These are phyloP conservation scores for Cryptoprocta ferox DNA, from an alignment of 2,797 vertebrate species.

Conservation along the genomic window DNA sequence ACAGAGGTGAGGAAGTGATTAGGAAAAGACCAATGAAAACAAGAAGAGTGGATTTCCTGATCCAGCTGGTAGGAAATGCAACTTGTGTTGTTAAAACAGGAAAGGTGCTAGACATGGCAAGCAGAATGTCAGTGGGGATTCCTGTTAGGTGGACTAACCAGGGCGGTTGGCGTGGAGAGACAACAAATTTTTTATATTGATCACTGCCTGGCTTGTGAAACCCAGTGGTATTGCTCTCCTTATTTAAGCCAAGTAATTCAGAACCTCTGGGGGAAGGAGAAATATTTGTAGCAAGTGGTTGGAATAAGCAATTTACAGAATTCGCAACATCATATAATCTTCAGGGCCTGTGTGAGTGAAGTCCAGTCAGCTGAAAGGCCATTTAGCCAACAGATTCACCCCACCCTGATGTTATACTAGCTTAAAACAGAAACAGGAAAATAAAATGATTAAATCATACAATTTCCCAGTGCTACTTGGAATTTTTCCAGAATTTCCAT, in stretches of 20 bases:
- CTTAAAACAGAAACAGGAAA: slow-evolving; percentile 28
- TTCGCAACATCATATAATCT: not conserved
- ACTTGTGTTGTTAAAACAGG: not conserved
- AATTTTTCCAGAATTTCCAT: slow-evolving; percentile 31
- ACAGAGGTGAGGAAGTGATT: not conserved
- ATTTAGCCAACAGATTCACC: not conserved
- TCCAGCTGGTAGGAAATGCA: not conserved
- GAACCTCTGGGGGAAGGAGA: not conserved
- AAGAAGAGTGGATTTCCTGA: not conserved
- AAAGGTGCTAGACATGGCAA: not conserved
- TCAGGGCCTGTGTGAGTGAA: not conserved
- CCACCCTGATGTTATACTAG: not conserved
- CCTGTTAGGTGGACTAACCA: not conserved
- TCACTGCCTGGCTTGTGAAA: not conserved
- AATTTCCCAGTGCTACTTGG: not conserved
- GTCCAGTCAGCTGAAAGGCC: not conserved
- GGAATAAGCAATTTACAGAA: not conserved
- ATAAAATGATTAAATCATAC: not conserved
- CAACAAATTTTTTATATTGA: not conserved
- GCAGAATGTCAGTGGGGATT: not conserved
- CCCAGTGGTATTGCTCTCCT: not conserved
- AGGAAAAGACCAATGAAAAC: not conserved
- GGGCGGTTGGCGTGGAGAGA: not conserved
- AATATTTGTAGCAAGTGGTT: not conserved
- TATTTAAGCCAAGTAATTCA: not conserved